phyloP scores from a whole-genome alignment of 2,888 invertebrate species.

The Lamellibrachia columna region DNA sequence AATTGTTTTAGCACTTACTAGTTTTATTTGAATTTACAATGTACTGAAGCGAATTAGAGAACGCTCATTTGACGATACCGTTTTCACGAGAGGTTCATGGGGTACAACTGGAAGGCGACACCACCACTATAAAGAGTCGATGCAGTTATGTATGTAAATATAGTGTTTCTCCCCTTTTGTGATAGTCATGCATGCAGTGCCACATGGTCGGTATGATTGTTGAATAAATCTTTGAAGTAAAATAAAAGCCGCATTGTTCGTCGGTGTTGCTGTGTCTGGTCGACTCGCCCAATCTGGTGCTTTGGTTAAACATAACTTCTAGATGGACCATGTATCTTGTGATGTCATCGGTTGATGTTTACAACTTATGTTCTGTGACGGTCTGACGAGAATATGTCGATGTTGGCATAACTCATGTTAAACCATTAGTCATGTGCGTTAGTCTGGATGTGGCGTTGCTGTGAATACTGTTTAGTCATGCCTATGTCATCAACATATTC shows the following conservation, averaged over 20 bases:
- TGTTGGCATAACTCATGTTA: not conserved
- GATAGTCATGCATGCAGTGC: not conserved
- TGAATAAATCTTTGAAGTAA: constrained; percentile 6
- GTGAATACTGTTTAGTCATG: too few species aligned
- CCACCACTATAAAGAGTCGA: not conserved
- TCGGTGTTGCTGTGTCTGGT: not conserved
- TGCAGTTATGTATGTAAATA: not conserved
- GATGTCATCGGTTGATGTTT: not conserved
- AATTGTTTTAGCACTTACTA: not conserved
- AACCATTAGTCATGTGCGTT: too few species aligned
- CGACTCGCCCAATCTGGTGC: not conserved
- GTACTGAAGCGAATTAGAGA: not conserved
- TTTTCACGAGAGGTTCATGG: not conserved
- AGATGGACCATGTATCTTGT: not conserved
- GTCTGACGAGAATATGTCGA: not conserved
- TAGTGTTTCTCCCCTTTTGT: not conserved
- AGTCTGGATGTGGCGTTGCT: too few species aligned
- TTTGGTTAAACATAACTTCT: not conserved
- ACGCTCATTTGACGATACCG: not conserved
- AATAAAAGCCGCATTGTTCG: not conserved
- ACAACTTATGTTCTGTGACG: too few species aligned
- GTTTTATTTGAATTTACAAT: not conserved
- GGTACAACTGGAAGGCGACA: not conserved
- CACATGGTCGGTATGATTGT: not conserved
- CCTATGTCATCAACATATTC: too few species aligned